phyloP scores from a whole-genome alignment of 2,888 invertebrate genomes.

The Drosophila histrio region DNA sequence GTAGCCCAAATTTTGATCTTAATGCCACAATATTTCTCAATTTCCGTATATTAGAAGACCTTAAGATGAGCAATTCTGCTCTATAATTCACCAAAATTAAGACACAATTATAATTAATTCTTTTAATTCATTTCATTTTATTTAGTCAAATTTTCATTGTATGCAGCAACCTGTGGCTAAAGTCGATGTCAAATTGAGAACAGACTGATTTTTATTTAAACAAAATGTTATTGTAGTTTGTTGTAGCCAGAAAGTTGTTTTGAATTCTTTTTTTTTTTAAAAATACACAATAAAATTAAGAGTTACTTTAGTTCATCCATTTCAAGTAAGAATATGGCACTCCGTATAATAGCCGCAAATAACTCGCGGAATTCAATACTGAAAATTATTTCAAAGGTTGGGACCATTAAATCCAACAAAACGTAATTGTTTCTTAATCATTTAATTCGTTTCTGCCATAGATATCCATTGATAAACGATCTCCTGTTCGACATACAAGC shows the following conservation, averaged over 20 bases:
- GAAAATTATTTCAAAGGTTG: conserved; percentile 34
- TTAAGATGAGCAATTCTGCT: no score
- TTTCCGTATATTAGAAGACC: no score
- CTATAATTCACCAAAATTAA: no score
- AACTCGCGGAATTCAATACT: background rate
- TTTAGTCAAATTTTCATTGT: background rate
- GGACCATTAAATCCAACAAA: background rate
- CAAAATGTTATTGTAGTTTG: background rate
- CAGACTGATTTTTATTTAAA: background rate
- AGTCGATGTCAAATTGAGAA: background rate
- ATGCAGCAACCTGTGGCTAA: conserved; percentile 5
- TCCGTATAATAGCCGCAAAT: conserved; percentile 12
- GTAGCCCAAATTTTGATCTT: no score
- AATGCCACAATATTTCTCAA: no score
- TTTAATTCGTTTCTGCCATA: background rate
- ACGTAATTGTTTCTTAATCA: background rate
- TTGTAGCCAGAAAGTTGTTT: conserved; percentile 2
- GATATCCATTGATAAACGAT: background rate
- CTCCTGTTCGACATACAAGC: background rate
- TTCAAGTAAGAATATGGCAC: conserved; percentile 32
- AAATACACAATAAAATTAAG: background rate
- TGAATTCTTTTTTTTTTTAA: background rate
- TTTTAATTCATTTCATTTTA: no score
- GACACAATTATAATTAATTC: no score
- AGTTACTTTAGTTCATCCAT: background rate